These are phyloP conservation scores for Anguilla japonica DNA, from an alignment of 2,113 vertebrate genomes.

Conservation along the genomic window DNA sequence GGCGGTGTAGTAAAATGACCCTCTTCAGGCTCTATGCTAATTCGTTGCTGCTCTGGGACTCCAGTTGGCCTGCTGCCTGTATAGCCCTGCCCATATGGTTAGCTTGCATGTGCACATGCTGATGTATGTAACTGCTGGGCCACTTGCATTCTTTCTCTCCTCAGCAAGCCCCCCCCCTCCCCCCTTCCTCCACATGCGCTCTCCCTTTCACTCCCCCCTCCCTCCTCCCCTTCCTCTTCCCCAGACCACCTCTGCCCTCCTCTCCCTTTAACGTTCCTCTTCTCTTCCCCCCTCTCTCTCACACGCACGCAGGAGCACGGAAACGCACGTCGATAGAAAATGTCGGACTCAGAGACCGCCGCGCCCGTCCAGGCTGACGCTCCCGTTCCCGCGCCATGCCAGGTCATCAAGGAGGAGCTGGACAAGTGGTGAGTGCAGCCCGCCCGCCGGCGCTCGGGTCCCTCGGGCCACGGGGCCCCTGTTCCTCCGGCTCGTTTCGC, in stretches of 20 bases:
- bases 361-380: constrained; percentile 57
- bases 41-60: too few relatives aligned
- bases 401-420: constrained; percentile 69
- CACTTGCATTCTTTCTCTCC: background rate
- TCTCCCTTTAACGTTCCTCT: constrained; percentile 14
- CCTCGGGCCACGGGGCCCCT: background rate
- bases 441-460: background rate
- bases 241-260: background rate
- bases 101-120: background rate
- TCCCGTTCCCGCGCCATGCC: constrained; percentile 65
- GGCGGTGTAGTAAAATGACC: too few relatives aligned
- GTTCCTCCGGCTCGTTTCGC: too few relatives aligned
- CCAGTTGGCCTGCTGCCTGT: too few relatives aligned
- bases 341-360: constrained; percentile 69
- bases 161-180: constrained; percentile 50
- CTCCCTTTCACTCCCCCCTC: constrained; percentile 39
- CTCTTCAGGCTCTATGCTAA: too few relatives aligned
- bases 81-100: background rate
- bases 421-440: constrained; percentile 71
- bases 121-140: background rate
- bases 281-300: constrained; percentile 47
- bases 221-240: constrained; percentile 10
- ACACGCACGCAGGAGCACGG: constrained; percentile 41
- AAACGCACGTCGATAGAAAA: constrained; percentile 49
- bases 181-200: constrained; percentile 38